These are phyloP conservation scores for Athetis lepigone DNA, from an alignment of 2,888 invertebrate genomes.

Conservation along the genomic window DNA sequence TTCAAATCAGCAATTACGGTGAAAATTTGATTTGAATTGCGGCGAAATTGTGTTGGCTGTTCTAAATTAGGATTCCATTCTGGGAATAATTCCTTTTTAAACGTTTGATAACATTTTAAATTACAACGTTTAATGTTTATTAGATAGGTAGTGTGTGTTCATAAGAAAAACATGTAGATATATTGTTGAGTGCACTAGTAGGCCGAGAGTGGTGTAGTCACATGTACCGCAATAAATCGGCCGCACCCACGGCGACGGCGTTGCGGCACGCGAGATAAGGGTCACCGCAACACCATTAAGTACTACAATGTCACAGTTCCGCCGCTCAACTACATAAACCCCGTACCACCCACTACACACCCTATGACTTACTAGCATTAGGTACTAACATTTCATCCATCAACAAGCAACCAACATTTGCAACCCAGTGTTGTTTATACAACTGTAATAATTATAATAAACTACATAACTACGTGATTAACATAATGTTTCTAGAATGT, in stretches of 20 bases:
- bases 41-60: constrained; percentile 45
- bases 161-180: constrained; percentile 25
- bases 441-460: constrained; percentile 73
- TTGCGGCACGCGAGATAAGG: constrained; percentile 84
- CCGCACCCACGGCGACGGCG: constrained; percentile 78
- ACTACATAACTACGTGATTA: constrained; percentile 88
- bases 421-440: constrained; percentile 61
- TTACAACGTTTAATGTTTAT: background rate
- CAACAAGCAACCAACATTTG: constrained; percentile 34
- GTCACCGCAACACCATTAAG: constrained; percentile 83
- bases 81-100: constrained; percentile 17
- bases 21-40: constrained; percentile 57
- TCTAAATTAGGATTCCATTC: constrained; percentile 34
- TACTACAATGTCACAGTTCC: constrained; percentile 80
- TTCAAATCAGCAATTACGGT: constrained; percentile 70
- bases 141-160: constrained; percentile 1
- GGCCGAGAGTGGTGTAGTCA: constrained; percentile 73
- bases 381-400: constrained; percentile 63
- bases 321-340: constrained; percentile 75
- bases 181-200: constrained; percentile 72
- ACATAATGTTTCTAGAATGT: constrained; percentile 90
- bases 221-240: constrained; percentile 83
- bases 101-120: constrained; percentile 10
- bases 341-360: constrained; percentile 68
- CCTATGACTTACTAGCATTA: constrained; percentile 75